Base-by-base conservation (phyloP, 2,797 vertebrate genomes). In the Triplophysa yarkandensis region DNA sequence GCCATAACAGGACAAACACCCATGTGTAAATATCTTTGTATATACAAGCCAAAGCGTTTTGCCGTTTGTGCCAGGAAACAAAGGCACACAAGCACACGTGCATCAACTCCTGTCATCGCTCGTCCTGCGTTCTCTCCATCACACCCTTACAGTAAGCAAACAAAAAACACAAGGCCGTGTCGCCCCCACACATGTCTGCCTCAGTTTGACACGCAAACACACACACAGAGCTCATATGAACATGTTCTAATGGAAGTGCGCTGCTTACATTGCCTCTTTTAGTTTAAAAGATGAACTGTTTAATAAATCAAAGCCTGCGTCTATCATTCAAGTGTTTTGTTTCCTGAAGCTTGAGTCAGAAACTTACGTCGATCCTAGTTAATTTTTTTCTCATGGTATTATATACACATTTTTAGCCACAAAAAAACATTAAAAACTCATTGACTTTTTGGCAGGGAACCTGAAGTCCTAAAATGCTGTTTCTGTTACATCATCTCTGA, bases 151-250 rank as follows among this genome's bases (percentile, higher is more conserved):
- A n/a, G n/a, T n/a, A 71, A 71, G 52, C 68, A 70, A 71, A 71
- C 46, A 4, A 74, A 74, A 81, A 67, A 74, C 65, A 70, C 60
- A 70, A n/a, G 77, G 36, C 72, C 46, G 64, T 25, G 34, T 28
- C 68, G 6, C 74, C 79, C 71, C 68, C 60, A n/a, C 43, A 4
- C 67, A 71, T 73, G 62, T 76, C 70, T 64, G 69, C 55, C 64
- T 75, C 34, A 27, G 2, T 39, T 68, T 30, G 1, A 52, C 63
- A 72, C 6, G 21, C 54, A 36, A 46, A 60, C 21, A 21, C 55
- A 48, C 30, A 28, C 21, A 13, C 54, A 13, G 8, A 11, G 21
- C 52, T 41, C 58, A 28, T n/a, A n/a, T n/a, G n/a, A n/a, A n/a
- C 19, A 28, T 60, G 30, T 54, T 23, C 32, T 71, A 8, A 28